phyloP scores from a whole-genome alignment of 2,888 invertebrate genomes.

The Prosapia bicincta region DNA sequence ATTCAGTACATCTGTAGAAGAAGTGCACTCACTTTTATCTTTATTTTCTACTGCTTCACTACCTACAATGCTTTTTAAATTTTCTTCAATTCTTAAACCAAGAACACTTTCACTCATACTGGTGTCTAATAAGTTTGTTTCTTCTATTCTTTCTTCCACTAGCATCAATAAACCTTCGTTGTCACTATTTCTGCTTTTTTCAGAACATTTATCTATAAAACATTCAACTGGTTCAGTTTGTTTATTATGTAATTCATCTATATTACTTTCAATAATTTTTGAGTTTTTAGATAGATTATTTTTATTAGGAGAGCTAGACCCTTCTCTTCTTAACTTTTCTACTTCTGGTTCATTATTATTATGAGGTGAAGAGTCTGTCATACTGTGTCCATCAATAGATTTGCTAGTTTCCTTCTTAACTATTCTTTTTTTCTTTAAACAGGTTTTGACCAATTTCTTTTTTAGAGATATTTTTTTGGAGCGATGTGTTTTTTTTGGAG shows the following conservation, averaged over 20 bases:
- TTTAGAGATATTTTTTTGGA: background rate
- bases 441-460: background rate
- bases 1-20: background rate
- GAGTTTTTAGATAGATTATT: background rate
- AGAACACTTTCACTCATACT: background rate
- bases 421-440: too few species aligned
- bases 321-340: background rate
- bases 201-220: background rate
- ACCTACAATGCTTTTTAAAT: background rate
- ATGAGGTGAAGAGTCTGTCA: background rate
- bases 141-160: background rate
- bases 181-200: background rate
- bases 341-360: background rate
- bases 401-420: background rate
- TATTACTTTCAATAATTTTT: background rate
- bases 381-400: background rate
- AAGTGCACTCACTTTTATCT: background rate
- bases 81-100: background rate
- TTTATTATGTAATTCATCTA: background rate
- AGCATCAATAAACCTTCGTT: background rate
- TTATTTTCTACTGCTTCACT: background rate
- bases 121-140: background rate
- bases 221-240: background rate
- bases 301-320: background rate
- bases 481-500: background rate